Percentiles rank a stretch among this genome's conserved stretches.
Evolutionary conservation across 1,140 invertebrate species (phyloP).

Genomic region (Drosophila saltans): DNA sequence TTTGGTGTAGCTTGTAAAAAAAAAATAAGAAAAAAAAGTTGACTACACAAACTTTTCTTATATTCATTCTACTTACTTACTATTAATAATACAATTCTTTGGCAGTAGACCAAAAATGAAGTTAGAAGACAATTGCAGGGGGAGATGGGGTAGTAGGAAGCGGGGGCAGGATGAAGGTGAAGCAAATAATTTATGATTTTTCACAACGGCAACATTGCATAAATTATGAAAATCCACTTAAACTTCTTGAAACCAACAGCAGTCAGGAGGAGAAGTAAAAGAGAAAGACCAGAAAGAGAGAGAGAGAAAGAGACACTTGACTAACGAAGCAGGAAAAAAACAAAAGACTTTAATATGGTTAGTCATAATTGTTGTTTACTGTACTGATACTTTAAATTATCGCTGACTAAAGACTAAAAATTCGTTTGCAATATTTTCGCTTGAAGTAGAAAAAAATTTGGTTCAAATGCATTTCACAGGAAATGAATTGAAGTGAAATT

Average conservation of each 20-base stretch:
- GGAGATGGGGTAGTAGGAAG: background rate
- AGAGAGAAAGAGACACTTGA: slow-evolving; percentile 10
- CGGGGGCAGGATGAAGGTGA: background rate
- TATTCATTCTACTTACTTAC: slow-evolving; percentile 69
- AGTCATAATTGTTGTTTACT: slow-evolving; percentile 42
- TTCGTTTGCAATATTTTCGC: too few relatives aligned
- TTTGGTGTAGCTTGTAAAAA: slow-evolving; percentile 55
- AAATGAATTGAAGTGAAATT: slow-evolving; percentile 56
- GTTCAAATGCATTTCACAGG: background rate
- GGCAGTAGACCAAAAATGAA: slow-evolving; percentile 33
- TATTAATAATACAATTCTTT: slow-evolving; percentile 77
- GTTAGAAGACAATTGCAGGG: slow-evolving; percentile 23
- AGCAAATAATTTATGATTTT: slow-evolving; percentile 73
- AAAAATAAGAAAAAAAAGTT: slow-evolving; percentile 37
- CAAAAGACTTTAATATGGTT: slow-evolving; percentile 56
- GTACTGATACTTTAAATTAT: background rate
- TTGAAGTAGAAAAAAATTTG: too few relatives aligned
- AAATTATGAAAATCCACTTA: slow-evolving; percentile 82
- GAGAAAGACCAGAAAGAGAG: background rate
- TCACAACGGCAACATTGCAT: slow-evolving; percentile 59
- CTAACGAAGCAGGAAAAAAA: slow-evolving; percentile 67
- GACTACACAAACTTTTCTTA: slow-evolving; percentile 70
- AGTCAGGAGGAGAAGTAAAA: slow-evolving; percentile 15
- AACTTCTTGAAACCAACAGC: slow-evolving; percentile 62
- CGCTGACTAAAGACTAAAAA: background rate